Evolutionary conservation across 2,797 vertebrate species (phyloP).

Genomic region (Megaceryle alcyon): DNA sequence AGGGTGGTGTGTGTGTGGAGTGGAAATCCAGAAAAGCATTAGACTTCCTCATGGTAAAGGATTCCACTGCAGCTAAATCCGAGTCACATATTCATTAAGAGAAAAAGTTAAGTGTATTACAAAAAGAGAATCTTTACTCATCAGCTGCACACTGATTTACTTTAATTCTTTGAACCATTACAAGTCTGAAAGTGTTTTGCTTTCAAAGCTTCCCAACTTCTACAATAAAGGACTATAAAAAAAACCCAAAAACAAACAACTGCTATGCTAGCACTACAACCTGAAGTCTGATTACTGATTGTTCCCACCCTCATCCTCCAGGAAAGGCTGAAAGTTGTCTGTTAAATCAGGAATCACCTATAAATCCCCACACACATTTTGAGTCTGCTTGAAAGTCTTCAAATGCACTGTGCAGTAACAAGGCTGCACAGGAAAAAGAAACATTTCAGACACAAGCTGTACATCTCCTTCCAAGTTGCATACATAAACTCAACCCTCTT

Average conservation of each 20-base stretch:
- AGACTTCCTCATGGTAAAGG: neutral
- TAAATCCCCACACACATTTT: neutral
- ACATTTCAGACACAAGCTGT: neutral
- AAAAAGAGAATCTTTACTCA: neutral
- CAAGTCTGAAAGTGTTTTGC: neutral
- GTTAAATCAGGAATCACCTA: neutral
- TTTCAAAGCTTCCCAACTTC: neutral
- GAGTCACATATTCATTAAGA: neutral
- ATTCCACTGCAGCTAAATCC: neutral
- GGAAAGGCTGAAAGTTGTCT: neutral
- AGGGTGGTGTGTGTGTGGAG: too few species aligned
- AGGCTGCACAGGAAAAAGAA: neutral
- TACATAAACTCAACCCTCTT: neutral
- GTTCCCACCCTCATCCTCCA: neutral
- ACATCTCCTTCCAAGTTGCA: neutral
- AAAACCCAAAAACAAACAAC: rapidly evolving
- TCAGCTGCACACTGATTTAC: neutral
- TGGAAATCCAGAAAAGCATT: neutral
- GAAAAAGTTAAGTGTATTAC: neutral
- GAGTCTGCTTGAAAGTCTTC: neutral
- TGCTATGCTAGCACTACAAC: neutral
- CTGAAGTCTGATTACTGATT: neutral
- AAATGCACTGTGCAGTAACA: neutral
- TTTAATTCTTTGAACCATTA: neutral
- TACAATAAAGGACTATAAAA: neutral